Evolutionary conservation across 2,888 invertebrate genomes (phyloP).

Genomic region (Kuschelorhynchus macadamiae): DNA sequence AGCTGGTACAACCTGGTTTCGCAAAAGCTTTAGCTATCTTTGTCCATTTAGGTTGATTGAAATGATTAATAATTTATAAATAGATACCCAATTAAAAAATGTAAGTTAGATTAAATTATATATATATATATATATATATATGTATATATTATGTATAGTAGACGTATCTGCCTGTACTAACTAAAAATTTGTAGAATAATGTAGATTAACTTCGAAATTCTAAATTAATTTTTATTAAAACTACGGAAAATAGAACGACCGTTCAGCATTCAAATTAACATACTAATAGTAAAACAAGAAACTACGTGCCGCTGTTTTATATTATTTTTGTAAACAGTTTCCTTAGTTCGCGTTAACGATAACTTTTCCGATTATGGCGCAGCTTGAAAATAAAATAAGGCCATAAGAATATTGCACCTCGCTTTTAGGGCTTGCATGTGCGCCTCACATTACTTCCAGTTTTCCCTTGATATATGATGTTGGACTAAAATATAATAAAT

Average conservation of each 20-base stretch:
- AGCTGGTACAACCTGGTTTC: too few species aligned
- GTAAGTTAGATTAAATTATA: too few species aligned
- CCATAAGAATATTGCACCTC: slow-evolving; percentile 63
- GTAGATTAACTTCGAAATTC: too few species aligned
- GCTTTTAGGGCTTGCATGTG: slow-evolving; percentile 61
- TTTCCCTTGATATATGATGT: slow-evolving; percentile 49
- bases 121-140: too few species aligned
- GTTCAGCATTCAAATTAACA: slow-evolving; percentile 36
- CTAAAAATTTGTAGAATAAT: too few species aligned
- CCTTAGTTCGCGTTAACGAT: slow-evolving; percentile 54
- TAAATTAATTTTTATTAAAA: too few species aligned
- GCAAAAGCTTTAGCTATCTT: too few species aligned
- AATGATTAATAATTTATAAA: too few species aligned
- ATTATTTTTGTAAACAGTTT: slow-evolving; percentile 48
- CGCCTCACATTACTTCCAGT: slow-evolving; percentile 59
- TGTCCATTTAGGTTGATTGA: too few species aligned
- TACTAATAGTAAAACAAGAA: slow-evolving; percentile 45
- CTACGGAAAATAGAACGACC: slow-evolving; percentile 8
- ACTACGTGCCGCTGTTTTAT: slow-evolving; percentile 40
- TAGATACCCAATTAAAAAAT: too few species aligned
- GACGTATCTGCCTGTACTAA: too few species aligned
- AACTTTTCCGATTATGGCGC: slow-evolving; percentile 58
- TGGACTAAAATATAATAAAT: slow-evolving; percentile 60
- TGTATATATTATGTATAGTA: too few species aligned
- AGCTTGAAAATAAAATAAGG: slow-evolving; percentile 61